Evolutionary conservation across 2,113 vertebrate species (phyloP), one percentile per base, ranked within the genome.

Genomic region (Microcebus jonahi): DNA sequence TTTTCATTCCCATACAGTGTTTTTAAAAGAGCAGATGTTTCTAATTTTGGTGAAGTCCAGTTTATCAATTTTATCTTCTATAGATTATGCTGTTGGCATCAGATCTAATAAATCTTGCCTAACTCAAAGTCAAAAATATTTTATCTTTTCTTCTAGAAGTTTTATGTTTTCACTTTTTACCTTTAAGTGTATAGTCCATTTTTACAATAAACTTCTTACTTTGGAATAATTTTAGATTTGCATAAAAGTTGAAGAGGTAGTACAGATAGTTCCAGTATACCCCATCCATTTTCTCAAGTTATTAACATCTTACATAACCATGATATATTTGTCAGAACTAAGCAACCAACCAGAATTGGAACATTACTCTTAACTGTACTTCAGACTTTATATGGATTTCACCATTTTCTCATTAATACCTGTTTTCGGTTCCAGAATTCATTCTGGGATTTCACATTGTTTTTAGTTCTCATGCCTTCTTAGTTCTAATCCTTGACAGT

Each of bases 131-230:
- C 10, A 73, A 70, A 76, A 87, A 50, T 83, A 48, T 86, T 39
- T 76, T 76, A 45, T 73, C 14, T 48, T 45, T 76, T 76, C 42
- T 80, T 76, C 15, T 82, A 90, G 18, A 63, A 67, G 36, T 25
- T 87, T 73, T 75, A 25, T 92, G 55, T 12, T 63, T 88, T 81
- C 91, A 80, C 18, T 85, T 89, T 95, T 88, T 75, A 80, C 29
- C 61, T 87, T 63, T 84, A 82, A 82, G 36, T 90, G n/a, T 75
- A 34, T 73, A 92, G 23, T 70, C 27, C 17, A 68, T 82, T 95
- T 95, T 91, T 93, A 42, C 68, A 93, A 65, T 79, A 71, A 76
- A 84, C 20, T 94, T 85, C 95, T 92, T 31, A 73, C 79, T 92
- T 96, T 90, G 45, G 36, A 90, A 76, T 68, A 94, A 92, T 84